phyloP scores from a whole-genome alignment of 2,797 vertebrate genomes.

The Leuciscus waleckii region DNA sequence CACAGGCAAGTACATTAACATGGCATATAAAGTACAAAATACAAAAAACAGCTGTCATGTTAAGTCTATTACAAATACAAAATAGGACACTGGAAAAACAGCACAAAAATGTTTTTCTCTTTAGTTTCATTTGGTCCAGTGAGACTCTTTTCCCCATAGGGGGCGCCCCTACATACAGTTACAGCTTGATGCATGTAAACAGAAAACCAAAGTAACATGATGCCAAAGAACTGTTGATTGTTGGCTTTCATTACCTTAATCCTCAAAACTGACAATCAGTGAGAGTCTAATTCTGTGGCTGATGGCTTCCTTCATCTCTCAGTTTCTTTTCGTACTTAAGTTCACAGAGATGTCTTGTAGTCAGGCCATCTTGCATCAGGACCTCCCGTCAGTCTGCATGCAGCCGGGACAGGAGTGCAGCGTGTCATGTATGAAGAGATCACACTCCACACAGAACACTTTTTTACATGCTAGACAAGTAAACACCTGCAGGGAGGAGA shows the following conservation, averaged over 20 bases:
- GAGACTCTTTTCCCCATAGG: conserved; percentile 6
- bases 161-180: neutral
- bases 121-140: conserved; percentile 15
- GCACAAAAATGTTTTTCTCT: neutral
- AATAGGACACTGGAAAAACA: neutral
- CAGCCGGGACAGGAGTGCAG: conserved; percentile 96
- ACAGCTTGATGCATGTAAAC: conserved; percentile 1
- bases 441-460: conserved; percentile 92
- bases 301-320: neutral
- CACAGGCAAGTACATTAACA: conserved; percentile 4
- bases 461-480: conserved; percentile 82
- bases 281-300: neutral
- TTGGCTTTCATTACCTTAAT: neutral
- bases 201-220: neutral
- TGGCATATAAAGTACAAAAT: neutral
- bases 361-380: conserved; percentile 48
- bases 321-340: neutral
- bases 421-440: conserved; percentile 92
- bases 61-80: neutral
- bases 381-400: conserved; percentile 78
- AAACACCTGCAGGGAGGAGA: conserved; percentile 81
- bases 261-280: neutral
- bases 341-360: neutral
- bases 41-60: neutral
- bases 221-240: neutral